phyloP scores from a whole-genome alignment of 1,140 invertebrate species.

The Macrostomum lignano region DNA sequence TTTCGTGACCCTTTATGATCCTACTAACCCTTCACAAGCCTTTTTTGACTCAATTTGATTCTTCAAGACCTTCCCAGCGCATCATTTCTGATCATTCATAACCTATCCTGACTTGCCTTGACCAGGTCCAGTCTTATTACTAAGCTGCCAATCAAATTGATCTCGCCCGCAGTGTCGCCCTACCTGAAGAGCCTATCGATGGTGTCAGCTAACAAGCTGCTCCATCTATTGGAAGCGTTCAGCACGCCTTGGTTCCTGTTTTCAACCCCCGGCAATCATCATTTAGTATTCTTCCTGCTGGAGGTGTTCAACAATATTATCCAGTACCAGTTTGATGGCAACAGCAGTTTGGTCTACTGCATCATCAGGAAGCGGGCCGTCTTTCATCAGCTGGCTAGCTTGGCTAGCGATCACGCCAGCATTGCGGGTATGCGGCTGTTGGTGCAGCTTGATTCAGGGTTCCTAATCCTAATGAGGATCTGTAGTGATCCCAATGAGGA shows the following conservation, averaged over 20 bases:
- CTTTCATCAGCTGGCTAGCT: constrained; percentile 75
- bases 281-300: constrained; percentile 82
- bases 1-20: too few relatives aligned
- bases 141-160: background rate
- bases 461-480: too few relatives aligned
- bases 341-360: constrained; percentile 89
- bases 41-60: too few relatives aligned
- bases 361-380: constrained; percentile 89
- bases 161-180: constrained; percentile 49
- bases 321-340: constrained; percentile 99
- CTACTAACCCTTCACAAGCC: too few relatives aligned
- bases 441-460: too few relatives aligned
- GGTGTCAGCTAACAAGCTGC: constrained; percentile 81
- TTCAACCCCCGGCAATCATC: constrained; percentile 75
- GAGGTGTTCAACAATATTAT: constrained; percentile 99
- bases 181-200: constrained; percentile 95
- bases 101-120: too few relatives aligned
- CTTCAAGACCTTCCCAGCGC: too few relatives aligned
- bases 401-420: constrained; percentile 59
- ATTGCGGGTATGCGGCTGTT: constrained; percentile 57
- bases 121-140: background rate
- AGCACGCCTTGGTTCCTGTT: constrained; percentile 95
- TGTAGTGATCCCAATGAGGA: too few relatives aligned
- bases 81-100: too few relatives aligned
- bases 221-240: constrained; percentile 89